Conservation (phyloP, 2,888 invertebrate genomes). For the Silvanus unidentatus region DNA sequence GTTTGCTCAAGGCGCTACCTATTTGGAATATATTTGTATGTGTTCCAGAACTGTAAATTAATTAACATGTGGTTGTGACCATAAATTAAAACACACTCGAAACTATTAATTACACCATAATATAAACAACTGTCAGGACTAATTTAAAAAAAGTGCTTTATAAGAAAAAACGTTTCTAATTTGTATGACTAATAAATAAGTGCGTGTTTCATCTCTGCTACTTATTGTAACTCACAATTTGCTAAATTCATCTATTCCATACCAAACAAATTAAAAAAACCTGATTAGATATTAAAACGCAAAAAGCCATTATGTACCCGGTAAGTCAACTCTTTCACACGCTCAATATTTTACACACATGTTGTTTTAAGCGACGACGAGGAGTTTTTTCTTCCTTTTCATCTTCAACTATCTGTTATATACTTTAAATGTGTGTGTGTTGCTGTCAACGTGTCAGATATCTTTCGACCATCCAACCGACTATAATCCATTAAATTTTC, state of each 20-base stretch:
- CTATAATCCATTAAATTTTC: conserved; percentile 25
- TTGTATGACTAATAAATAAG: conserved; percentile 1
- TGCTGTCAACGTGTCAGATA: conserved; percentile 31
- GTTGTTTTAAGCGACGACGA: conserved; percentile 22
- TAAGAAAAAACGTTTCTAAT: no score
- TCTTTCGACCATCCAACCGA: conserved; percentile 28
- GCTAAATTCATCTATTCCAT: conserved; percentile 19
- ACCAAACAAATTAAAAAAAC: background rate
- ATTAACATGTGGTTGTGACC: no score
- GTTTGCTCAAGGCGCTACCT: no score
- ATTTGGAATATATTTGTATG: no score
- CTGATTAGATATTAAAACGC: conserved; percentile 9
- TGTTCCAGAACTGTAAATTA: no score
- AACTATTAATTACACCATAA: conserved; percentile 15
- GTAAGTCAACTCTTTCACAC: conserved; percentile 34
- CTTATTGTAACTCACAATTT: background rate
- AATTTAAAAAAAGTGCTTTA: conserved; percentile 7
- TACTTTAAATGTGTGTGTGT: background rate
- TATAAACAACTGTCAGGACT: conserved; percentile 22
- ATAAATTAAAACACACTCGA: no score
- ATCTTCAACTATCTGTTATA: conserved; percentile 3
- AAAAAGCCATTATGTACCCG: conserved; percentile 25
- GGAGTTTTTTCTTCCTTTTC: background rate
- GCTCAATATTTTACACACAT: conserved; percentile 26
- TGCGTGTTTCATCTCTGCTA: no score